Percentiles rank a stretch among this genome's conserved stretches.
Evolutionary conservation across 2,113 vertebrate species (phyloP).

Genomic region (Setophaga petechia): DNA sequence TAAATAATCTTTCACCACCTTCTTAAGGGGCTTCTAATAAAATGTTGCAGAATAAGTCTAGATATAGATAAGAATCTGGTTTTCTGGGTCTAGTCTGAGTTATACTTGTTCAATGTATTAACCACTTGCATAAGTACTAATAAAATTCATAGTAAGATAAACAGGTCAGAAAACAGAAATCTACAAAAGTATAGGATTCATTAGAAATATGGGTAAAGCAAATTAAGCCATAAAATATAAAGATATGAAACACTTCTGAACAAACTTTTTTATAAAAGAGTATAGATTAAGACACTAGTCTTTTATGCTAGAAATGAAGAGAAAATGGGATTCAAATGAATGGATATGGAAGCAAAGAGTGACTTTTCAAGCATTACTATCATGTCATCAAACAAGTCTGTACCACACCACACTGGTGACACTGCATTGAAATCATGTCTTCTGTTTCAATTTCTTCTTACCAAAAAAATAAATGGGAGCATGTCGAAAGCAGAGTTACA

Average conservation of each 20-base stretch:
- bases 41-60: neutral
- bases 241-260: neutral
- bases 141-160: neutral
- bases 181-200: neutral
- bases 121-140: neutral
- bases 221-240: neutral
- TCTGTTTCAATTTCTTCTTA: neutral
- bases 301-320: neutral
- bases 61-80: neutral
- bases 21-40: neutral
- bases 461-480: neutral
- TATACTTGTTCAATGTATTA: neutral
- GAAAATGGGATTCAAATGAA: neutral
- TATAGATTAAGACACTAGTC: neutral
- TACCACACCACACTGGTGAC: too few species aligned
- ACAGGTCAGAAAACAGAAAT: neutral
- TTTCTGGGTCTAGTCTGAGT: neutral
- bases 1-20: neutral
- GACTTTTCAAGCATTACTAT: neutral
- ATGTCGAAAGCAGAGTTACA: neutral
- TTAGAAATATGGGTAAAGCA: neutral
- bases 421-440: neutral
- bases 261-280: neutral
- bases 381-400: neutral
- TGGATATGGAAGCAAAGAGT: neutral